Conservation (phyloP, 2,113 vertebrate genomes). For the Daboia siamensis region DNA sequence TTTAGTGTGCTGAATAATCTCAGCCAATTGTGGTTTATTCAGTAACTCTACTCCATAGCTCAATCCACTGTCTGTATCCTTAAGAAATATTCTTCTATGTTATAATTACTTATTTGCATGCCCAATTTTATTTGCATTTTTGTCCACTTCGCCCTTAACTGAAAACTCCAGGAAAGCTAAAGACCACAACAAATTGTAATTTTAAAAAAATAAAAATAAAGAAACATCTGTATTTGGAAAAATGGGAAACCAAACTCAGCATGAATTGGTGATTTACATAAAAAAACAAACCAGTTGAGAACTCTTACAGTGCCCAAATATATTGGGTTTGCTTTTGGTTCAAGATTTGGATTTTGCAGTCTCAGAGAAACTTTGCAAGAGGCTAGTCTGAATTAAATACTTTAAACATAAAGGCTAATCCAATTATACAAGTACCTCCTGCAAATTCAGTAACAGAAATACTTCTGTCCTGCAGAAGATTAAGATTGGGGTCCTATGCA, state of each 20-base stretch:
- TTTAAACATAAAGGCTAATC: neutral
- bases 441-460: neutral
- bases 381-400: neutral
- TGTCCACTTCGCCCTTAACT: neutral
- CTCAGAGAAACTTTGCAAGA: neutral
- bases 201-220: neutral
- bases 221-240: neutral
- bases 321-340: neutral
- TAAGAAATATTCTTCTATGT: neutral
- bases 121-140: neutral
- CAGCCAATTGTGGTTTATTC: neutral
- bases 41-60: neutral
- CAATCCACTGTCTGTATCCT: neutral
- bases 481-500: neutral
- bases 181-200: neutral
- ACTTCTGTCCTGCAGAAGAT: neutral
- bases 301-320: neutral
- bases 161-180: neutral
- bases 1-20: neutral
- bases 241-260: neutral
- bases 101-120: neutral
- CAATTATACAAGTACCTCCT: neutral
- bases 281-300: neutral
- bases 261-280: neutral
- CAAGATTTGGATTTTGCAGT: neutral